Evolutionary conservation across 2,888 invertebrate genomes (phyloP), one percentile per base, ranked within the genome.

Genomic region (Ophion costatus): DNA sequence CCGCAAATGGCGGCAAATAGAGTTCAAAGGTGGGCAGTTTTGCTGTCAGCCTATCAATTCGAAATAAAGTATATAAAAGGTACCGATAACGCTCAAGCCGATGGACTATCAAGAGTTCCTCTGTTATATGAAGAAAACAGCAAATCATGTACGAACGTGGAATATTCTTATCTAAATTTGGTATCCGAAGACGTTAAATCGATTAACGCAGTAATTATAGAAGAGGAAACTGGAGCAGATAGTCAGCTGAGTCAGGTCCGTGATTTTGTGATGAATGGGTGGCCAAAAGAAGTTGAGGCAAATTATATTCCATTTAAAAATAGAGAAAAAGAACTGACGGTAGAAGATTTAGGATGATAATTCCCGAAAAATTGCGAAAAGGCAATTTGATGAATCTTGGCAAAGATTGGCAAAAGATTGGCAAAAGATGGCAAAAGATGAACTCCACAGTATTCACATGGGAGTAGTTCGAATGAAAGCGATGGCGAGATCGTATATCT

Each of bases 401-500:
- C n/a, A n/a, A n/a, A n/a, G n/a, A n/a, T n/a, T n/a, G n/a, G n/a
- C n/a, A n/a, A n/a, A n/a, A n/a, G n/a, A n/a, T n/a, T n/a, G n/a
- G n/a, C n/a, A n/a, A n/a, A n/a, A n/a, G n/a, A n/a, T n/a, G n/a
- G n/a, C n/a, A n/a, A n/a, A n/a, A 38, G 7, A 20, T 0, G 88
- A 89, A 70, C 66, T 88, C 0, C 88, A 88, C 77, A 56, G 69
- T 2, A 33, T 77, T 0, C 87, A 89, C 56, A 74, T 87, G 56
- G 87, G 88, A 0, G 82, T 88, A 0, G 85, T 85, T 0, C 77
- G 82, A 42, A 88, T 88, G 75, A 88, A 88, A 56, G 75, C 83
- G 0, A 29, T 88, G 1, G 87, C 88, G 1, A 61, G 88, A 7
- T 87, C 88, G 0, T 85, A 83, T 45, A 69, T 87, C 6, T 89